Percentiles rank a stretch among this genome's conserved stretches.
Evolutionary conservation across 2,113 vertebrate species (phyloP).

Genomic region (Sardina pilchardus): DNA sequence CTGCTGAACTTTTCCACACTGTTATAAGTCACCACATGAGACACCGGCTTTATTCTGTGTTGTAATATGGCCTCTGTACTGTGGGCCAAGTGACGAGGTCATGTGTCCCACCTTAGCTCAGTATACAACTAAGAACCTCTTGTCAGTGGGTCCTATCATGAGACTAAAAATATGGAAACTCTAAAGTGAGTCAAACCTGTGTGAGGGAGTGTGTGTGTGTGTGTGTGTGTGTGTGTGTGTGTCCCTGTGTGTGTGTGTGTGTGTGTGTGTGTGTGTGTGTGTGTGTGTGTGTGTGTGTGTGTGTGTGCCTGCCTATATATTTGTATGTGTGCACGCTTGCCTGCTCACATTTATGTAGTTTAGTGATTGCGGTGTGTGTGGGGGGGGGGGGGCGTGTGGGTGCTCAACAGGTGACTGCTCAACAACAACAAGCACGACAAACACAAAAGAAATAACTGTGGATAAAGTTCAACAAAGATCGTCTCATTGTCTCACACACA

Average conservation of each 20-base stretch:
- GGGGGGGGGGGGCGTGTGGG: neutral
- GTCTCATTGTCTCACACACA: neutral
- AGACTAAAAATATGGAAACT: neutral
- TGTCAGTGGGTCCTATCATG: neutral
- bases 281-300: neutral
- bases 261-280: neutral
- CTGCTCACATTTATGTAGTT: too few relatives aligned
- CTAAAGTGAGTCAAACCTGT: neutral
- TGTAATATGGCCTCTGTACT: neutral
- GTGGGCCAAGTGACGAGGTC: neutral
- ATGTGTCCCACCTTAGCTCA: neutral
- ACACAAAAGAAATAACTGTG: neutral
- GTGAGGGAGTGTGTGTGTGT: neutral
- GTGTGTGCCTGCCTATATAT: neutral
- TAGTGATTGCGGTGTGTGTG: neutral
- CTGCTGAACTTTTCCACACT: neutral
- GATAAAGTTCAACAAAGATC: slow-evolving; percentile 4
- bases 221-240: neutral
- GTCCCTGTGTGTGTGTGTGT: neutral
- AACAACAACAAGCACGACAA: neutral
- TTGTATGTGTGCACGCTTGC: too few relatives aligned
- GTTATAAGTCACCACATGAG: neutral
- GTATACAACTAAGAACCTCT: neutral
- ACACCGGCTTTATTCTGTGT: neutral
- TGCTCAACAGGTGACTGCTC: neutral